Evolutionary conservation across 2,113 vertebrate species (phyloP).

Genomic region (Heliornis fulica): DNA sequence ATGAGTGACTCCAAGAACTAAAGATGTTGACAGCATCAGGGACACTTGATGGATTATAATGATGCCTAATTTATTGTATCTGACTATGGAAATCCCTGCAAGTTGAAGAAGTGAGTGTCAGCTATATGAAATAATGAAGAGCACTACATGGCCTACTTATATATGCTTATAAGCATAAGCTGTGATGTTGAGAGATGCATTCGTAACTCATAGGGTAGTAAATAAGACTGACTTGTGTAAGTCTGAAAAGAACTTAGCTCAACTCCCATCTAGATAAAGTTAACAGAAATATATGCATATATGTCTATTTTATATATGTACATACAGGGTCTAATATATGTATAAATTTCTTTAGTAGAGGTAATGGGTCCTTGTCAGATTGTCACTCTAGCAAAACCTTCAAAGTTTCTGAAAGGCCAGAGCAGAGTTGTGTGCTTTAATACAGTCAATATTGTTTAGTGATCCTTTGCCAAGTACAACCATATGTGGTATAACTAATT

Average conservation of each 20-base stretch:
- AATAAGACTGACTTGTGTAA: not conserved
- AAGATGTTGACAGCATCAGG: not conserved
- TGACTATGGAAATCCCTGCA: not conserved
- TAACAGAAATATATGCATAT: not conserved
- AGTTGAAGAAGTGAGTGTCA: not conserved
- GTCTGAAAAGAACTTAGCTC: not conserved
- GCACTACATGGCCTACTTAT: not conserved
- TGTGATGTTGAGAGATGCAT: not conserved
- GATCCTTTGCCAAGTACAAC: slow-evolving; percentile 48
- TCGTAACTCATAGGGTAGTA: not conserved
- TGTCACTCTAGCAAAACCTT: not conserved
- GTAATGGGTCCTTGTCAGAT: not conserved
- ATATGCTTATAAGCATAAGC: not conserved
- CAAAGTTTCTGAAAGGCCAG: not conserved
- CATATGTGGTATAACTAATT: slow-evolving; percentile 71
- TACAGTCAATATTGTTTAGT: slow-evolving; percentile 11
- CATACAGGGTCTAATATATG: not conserved
- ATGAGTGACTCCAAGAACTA: not conserved
- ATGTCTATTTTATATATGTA: not conserved
- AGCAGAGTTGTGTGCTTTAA: not conserved
- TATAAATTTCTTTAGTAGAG: not conserved
- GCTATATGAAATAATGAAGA: not conserved
- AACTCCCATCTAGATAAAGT: not conserved
- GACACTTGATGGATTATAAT: not conserved
- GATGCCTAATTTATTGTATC: not conserved